Conservation (phyloP, 2,888 invertebrate genomes). For the Coronaproctus castanopsis region DNA sequence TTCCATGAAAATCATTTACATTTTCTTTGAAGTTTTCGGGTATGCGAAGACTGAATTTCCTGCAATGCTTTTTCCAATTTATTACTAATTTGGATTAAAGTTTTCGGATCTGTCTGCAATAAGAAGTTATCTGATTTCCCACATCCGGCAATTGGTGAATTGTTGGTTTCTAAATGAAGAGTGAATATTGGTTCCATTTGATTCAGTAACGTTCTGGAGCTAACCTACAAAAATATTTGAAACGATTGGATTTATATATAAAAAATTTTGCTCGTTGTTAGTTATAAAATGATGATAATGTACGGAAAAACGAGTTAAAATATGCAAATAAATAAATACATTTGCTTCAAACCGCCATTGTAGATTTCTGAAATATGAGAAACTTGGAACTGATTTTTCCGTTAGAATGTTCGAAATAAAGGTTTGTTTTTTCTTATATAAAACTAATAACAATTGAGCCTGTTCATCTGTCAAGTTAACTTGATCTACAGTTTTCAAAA, state of each 20-base stretch:
- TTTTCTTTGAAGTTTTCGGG: constrained; percentile 14
- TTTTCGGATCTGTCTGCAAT: constrained; percentile 13
- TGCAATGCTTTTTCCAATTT: constrained; percentile 14
- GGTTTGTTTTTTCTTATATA: constrained; percentile 19
- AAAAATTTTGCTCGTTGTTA: neutral
- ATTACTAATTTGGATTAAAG: constrained; percentile 11
- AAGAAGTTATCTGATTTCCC: constrained; percentile 6
- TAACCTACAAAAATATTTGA: constrained; percentile 5
- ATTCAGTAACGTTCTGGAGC: constrained; percentile 12
- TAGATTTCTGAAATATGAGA: constrained; percentile 13
- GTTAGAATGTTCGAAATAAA: neutral
- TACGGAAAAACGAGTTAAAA: neutral
- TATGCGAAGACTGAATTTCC: constrained; percentile 12
- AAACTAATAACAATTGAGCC: constrained; percentile 16
- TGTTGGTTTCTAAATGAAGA: constrained; percentile 11
- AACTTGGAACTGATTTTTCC: neutral
- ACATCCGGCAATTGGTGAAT: constrained; percentile 1
- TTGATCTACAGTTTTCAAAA: constrained; percentile 18
- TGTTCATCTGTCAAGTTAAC: constrained; percentile 21
- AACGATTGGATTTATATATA: neutral
- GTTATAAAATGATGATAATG: neutral
- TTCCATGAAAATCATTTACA: no score
- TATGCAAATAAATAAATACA: constrained; percentile 7
- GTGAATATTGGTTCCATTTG: constrained; percentile 13
- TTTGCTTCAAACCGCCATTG: constrained; percentile 15